Percentiles rank a stretch among this genome's conserved stretches.
Conservation (phyloP, 2,797 vertebrate genomes). For the Coranthus polyacanthus region DNA sequence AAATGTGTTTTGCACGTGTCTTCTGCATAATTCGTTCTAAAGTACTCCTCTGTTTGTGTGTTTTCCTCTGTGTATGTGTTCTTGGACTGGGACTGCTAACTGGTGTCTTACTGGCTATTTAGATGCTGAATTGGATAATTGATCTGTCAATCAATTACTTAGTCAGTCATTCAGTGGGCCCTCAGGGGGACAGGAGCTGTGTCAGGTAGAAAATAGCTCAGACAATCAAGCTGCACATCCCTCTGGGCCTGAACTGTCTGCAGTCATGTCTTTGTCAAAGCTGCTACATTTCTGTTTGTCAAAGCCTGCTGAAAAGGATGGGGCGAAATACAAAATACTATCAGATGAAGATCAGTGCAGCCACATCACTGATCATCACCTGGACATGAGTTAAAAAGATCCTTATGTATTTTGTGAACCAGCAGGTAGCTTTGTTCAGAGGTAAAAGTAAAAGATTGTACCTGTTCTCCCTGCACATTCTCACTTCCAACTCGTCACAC, state of each 20-base stretch:
- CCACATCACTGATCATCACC: too few relatives aligned
- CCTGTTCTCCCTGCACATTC: too few relatives aligned
- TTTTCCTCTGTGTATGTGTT: slow-evolving; percentile 11
- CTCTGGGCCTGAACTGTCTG: slow-evolving; percentile 18
- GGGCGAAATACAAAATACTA: too few relatives aligned
- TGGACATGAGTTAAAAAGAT: too few relatives aligned
- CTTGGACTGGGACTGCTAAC: slow-evolving; percentile 28
- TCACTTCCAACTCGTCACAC: too few relatives aligned
- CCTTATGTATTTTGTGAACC: too few relatives aligned
- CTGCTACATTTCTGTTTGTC: background rate
- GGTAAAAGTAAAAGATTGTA: too few relatives aligned
- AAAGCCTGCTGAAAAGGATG: too few relatives aligned
- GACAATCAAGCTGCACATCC: slow-evolving; percentile 51
- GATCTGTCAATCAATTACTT: slow-evolving; percentile 68
- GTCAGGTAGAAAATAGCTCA: slow-evolving; percentile 46
- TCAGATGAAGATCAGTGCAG: too few relatives aligned
- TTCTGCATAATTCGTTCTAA: slow-evolving; percentile 19
- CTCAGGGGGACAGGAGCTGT: slow-evolving; percentile 28
- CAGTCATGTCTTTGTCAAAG: slow-evolving; percentile 1
- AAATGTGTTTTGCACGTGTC: slow-evolving; percentile 11
- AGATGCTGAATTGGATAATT: slow-evolving; percentile 61
- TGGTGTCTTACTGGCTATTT: slow-evolving; percentile 57
- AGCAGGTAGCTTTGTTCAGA: too few relatives aligned
- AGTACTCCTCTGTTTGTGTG: too few relatives aligned
- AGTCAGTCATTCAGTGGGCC: slow-evolving; percentile 58